Conservation (phyloP, 2,888 invertebrate genomes). For the Dolichopus griseipennis region DNA sequence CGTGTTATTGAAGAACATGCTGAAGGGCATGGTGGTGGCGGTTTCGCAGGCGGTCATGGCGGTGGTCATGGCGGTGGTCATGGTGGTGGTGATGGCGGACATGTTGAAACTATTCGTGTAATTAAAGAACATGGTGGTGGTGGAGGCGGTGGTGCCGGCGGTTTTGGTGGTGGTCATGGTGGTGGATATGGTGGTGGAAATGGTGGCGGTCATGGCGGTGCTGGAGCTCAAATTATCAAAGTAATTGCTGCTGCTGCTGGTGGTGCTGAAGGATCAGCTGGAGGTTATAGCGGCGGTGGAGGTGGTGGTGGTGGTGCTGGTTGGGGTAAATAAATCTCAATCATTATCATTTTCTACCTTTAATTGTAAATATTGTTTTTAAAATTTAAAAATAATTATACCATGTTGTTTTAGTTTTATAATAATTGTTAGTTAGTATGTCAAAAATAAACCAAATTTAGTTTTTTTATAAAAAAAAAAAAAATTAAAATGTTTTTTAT, state of each 20-base stretch:
- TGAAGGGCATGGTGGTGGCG: neutral
- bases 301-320: slow-evolving; percentile 17
- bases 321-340: neutral
- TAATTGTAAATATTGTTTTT: no score
- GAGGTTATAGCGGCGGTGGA: neutral
- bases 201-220: neutral
- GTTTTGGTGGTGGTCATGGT: neutral
- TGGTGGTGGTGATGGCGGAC: neutral
- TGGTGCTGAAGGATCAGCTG: neutral
- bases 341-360: no score
- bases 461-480: no score
- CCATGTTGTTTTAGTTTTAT: no score
- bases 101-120: neutral
- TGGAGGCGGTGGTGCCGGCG: neutral
- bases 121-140: neutral
- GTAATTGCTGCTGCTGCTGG: neutral
- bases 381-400: no score
- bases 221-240: neutral
- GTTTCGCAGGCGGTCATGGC: neutral
- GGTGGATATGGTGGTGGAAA: neutral
- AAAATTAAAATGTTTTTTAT: no score
- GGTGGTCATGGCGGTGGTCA: neutral
- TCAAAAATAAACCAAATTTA: no score
- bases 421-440: no score
- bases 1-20: neutral